Evolutionary conservation across 2,888 invertebrate genomes (phyloP), one percentile per base, ranked within the genome.

Genomic region (Chrysomela aeneicollis): DNA sequence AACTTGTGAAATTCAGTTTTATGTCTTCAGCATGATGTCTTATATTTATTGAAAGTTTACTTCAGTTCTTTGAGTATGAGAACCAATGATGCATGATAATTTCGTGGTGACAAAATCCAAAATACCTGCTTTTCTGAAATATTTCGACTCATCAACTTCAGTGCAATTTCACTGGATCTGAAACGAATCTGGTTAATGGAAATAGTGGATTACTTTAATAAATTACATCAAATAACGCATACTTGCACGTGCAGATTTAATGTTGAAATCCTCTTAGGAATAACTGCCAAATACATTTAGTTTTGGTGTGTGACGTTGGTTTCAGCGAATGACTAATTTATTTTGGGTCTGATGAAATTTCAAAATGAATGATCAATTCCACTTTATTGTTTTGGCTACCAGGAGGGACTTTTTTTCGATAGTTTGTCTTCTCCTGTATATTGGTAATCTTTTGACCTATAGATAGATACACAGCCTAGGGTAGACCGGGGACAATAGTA

Each of bases 141-240:
- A 6, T 26, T 26, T 26, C 26, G 26, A 26, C 26, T 6, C 26
- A 26, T 26, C 26, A 26, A 26, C 26, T 5, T 26, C 6, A 6
- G 42, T 42, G 17, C 17, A 8, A 18, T 0, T 19, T 35, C 37
- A 15, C 12, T 6, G 9, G 6, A 18, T 18, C 18, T 18, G 52
- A 52, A 15, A 30, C 9, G 17, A 26, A 17, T 52, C 8, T 26
- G 17, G 5, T n/a, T 54, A 54, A 54, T 54, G 37, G 54, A 54
- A 37, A 54, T 19, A 51, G 30, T 59, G 32, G 50, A 59, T 26
- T 19, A 51, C 50, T 50, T 59, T 22, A 59, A 59, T 52, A 26
- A 49, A 50, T 26, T 18, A 59, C 10, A 37, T 50, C 17, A 21
- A 50, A 15, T n/a, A 37, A 4, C 35, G 21, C 2, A 21, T 35